phyloP scores from a whole-genome alignment of 2,113 vertebrate genomes.

The Thermophis baileyi region DNA sequence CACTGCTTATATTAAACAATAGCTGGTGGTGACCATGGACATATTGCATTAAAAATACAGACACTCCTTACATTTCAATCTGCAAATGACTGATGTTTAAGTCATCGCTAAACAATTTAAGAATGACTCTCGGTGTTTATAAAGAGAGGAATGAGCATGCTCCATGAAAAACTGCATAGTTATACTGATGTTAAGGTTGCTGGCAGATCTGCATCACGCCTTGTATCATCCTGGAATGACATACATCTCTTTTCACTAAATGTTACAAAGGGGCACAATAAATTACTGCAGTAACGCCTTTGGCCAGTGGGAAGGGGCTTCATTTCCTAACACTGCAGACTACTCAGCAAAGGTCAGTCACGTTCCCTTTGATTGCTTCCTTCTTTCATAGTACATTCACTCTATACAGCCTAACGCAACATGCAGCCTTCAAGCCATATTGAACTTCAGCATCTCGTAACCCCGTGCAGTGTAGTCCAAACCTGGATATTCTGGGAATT shows the following conservation, averaged over 20 bases:
- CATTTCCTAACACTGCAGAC: background rate
- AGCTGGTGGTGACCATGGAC: background rate
- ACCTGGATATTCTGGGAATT: background rate
- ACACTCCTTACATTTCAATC: background rate
- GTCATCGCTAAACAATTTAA: background rate
- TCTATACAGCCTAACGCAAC: background rate
- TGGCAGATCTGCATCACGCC: background rate
- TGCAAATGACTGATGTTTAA: background rate
- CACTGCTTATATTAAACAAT: background rate
- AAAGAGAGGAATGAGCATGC: background rate
- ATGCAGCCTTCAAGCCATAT: background rate
- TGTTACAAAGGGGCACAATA: background rate
- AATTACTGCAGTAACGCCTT: background rate
- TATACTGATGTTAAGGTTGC: background rate
- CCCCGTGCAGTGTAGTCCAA: background rate
- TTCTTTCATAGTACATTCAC: background rate
- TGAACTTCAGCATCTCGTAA: background rate
- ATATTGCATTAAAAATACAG: background rate
- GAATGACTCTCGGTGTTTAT: background rate
- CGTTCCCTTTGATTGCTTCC: background rate
- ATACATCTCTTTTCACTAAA: background rate
- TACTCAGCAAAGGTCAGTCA: background rate
- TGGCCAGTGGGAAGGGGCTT: background rate
- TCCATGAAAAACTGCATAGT: constrained; percentile 20
- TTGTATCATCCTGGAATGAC: background rate